A percentile compares a stretch with the other conserved stretches of the same genome.
phyloP scores from a whole-genome alignment of 2,888 invertebrate genomes.

The Sabatieria punctata region DNA sequence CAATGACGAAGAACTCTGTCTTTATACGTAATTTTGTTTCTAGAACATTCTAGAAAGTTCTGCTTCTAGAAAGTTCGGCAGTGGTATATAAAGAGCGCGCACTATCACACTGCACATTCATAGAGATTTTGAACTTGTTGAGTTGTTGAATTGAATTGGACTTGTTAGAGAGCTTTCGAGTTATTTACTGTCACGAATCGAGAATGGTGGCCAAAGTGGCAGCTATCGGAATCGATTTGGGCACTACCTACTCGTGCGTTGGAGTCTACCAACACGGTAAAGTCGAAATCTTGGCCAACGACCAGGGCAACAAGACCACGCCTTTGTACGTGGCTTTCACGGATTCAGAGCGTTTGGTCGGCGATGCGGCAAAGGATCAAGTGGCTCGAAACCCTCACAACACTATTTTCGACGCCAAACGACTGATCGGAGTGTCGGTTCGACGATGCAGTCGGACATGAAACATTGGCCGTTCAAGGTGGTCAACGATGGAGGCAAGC shows the following conservation, averaged over 20 bases:
- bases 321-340: constrained; percentile 37
- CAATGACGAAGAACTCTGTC: too few species aligned
- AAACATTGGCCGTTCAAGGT: constrained; percentile 33
- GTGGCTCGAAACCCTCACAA: constrained; percentile 35
- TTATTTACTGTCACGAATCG: too few species aligned
- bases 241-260: constrained; percentile 23
- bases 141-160: too few species aligned
- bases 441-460: constrained; percentile 25
- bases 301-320: constrained; percentile 36
- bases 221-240: constrained; percentile 26
- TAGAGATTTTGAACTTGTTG: too few species aligned
- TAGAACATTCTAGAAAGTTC: too few species aligned
- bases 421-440: constrained; percentile 28
- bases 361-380: constrained; percentile 36
- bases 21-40: too few species aligned
- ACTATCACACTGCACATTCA: too few species aligned
- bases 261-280: constrained; percentile 34
- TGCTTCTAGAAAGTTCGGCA: too few species aligned
- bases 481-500: constrained; percentile 40
- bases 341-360: constrained; percentile 31
- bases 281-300: constrained; percentile 36
- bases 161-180: too few species aligned
- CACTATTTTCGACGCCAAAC: constrained; percentile 33
- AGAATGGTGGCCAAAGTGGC: constrained; percentile 13
- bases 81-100: too few species aligned